Base-by-base conservation (phyloP, 2,888 invertebrate species). In the Eurytoma californica region DNA sequence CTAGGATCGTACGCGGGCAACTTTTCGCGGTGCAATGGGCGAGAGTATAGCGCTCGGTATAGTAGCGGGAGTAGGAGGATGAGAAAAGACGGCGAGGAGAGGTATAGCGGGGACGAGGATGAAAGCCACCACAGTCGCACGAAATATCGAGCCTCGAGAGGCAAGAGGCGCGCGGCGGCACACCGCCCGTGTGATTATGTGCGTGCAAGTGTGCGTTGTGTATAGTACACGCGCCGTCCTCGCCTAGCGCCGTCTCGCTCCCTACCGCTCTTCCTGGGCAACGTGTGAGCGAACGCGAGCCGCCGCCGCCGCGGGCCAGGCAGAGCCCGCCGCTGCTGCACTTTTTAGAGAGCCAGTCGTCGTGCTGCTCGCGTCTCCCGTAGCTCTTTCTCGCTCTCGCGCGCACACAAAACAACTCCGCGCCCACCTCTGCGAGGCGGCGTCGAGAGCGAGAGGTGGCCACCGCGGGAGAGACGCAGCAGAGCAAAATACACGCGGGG, bases 351-450 rank as follows among this genome's bases (percentile, higher is more conserved):
- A 66, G 60, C 51, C 74, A 51, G 65, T 58, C 74, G 73, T n/a
- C n/a, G n/a, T n/a, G n/a, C n/a, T 88, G 88, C 87, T 87, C 85
- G 88, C 88, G 87, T 88, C 88, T 88, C 87, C 88, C 88, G 79
- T 73, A 67, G 75, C 70, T 76, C 67, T 72, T 70, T 72, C 68
- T 67, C 80, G 68, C 74, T 68, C 75, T 18, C 73, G 39, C 61
- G 60, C 60, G 60, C 66, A 66, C 72, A 72, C 49, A 55, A 65
- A 73, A 72, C 70, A 72, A 73, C 65, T 63, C 73, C 67, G 57
- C 72, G 79, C 60, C 72, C 77, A 75, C 30, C 58, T 68, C 69
- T 24, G 5, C 39, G 16, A 51, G 20, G 7, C 24, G n/a, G 3
- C 53, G 24, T 39, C 9, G 69, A 16, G 39, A 24, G 24, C 24